Evolutionary conservation across 1,140 invertebrate genomes (phyloP).

Genomic region (Euwallacea fornicatus): DNA sequence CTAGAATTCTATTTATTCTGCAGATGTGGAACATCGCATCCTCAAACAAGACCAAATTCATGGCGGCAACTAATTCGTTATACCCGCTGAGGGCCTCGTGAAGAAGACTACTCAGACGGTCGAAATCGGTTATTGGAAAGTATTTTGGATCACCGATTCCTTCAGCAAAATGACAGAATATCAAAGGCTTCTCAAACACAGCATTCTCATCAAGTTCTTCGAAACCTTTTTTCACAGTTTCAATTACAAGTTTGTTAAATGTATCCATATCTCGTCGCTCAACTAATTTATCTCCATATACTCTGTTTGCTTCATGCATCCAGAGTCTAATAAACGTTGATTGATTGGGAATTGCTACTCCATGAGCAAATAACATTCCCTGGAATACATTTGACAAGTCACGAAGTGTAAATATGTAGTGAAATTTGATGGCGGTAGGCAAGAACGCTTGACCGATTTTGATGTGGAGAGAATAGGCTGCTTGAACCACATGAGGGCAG

Average conservation of each 20-base stretch:
- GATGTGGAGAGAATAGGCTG: conserved; percentile 76
- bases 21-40: conserved; percentile 93
- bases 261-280: conserved; percentile 72
- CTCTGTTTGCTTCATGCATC: conserved; percentile 86
- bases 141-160: conserved; percentile 93
- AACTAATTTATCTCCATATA: conserved; percentile 89
- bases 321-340: conserved; percentile 78
- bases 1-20: conserved; percentile 90
- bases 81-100: conserved; percentile 83
- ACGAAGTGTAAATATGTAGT: conserved; percentile 91
- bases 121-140: conserved; percentile 74
- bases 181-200: conserved; percentile 71
- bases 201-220: conserved; percentile 69
- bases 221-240: conserved; percentile 83
- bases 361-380: conserved; percentile 85
- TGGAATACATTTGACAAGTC: conserved; percentile 91
- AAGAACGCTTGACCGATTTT: conserved; percentile 77
- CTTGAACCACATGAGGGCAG: conserved; percentile 64
- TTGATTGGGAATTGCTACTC: conserved; percentile 71
- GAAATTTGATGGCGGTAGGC: conserved; percentile 92
- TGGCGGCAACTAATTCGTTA: conserved; percentile 81
- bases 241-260: conserved; percentile 74
- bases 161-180: conserved; percentile 89
- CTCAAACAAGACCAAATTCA: conserved; percentile 95
- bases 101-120: conserved; percentile 72